phyloP scores from a whole-genome alignment of 1,140 invertebrate genomes.

The Ceratina australensis region DNA sequence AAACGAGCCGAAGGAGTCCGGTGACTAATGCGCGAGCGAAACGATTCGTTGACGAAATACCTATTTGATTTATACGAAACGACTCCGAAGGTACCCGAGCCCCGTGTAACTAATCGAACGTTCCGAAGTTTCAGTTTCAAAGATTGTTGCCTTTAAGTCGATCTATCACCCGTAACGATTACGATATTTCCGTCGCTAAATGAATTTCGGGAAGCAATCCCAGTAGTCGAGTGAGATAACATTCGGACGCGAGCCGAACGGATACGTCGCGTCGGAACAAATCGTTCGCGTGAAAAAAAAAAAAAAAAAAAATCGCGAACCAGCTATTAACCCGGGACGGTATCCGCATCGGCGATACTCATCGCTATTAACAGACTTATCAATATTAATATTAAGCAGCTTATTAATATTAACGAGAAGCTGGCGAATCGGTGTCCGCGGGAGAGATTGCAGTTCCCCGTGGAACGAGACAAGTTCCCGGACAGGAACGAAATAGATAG shows the following conservation, averaged over 20 bases:
- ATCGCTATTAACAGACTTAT: conserved; percentile 36
- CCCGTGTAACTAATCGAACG: too few species aligned
- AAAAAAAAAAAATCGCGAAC: not conserved
- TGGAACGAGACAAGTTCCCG: conserved; percentile 54
- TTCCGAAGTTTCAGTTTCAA: too few species aligned
- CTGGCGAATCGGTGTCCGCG: not conserved
- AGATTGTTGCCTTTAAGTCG: too few species aligned
- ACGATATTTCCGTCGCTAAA: not conserved
- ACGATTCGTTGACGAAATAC: not conserved
- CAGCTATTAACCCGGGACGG: not conserved
- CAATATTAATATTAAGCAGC: conserved; percentile 49
- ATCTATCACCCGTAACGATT: too few species aligned
- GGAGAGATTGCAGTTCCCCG: conserved; percentile 52
- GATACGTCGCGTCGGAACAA: too few species aligned
- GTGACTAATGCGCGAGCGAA: conserved; percentile 38
- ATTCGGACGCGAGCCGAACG: not conserved
- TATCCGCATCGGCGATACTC: conserved; percentile 25
- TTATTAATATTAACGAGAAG: conserved; percentile 48
- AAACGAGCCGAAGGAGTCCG: conserved; percentile 14
- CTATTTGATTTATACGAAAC: too few species aligned
- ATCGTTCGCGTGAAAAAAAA: not conserved
- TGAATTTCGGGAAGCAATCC: not conserved
- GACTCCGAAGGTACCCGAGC: too few species aligned
- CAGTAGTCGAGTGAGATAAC: not conserved
- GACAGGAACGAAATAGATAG: conserved; percentile 60